A percentile compares a stretch with the other conserved stretches of the same genome.
Conservation (phyloP, 2,113 vertebrate species). For the Scortum barcoo region DNA sequence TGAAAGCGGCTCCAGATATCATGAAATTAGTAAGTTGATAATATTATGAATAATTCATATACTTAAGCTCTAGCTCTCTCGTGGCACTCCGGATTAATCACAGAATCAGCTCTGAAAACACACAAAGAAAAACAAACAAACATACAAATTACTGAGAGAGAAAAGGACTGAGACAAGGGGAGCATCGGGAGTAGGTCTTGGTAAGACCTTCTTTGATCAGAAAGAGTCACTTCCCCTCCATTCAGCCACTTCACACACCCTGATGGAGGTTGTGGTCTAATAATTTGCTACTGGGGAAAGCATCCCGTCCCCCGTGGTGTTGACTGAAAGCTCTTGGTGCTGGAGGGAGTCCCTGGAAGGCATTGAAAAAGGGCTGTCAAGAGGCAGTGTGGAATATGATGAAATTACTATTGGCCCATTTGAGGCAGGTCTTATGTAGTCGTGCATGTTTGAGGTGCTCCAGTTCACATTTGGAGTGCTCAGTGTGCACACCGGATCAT, state of each 20-base stretch:
- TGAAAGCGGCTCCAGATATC: conserved; percentile 45
- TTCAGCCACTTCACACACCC: conserved; percentile 58
- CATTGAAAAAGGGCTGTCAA: conserved; percentile 47
- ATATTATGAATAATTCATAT: conserved; percentile 66
- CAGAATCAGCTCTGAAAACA: conserved; percentile 42
- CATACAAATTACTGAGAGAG: conserved; percentile 48
- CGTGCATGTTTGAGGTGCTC: conserved; percentile 37
- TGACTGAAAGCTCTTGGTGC: conserved; percentile 60
- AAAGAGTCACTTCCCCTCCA: conserved; percentile 42
- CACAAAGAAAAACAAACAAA: conserved; percentile 63
- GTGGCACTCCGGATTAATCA: conserved; percentile 64
- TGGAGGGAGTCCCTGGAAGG: conserved; percentile 43
- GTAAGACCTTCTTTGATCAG: conserved; percentile 60
- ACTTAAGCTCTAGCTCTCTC: conserved; percentile 41
- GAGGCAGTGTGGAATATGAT: conserved; percentile 45
- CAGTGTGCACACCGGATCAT: background rate
- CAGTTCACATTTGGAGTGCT: conserved; percentile 13
- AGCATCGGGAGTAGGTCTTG: conserved; percentile 35
- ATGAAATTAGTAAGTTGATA: conserved; percentile 52
- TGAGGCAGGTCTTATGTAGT: conserved; percentile 32
- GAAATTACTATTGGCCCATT: conserved; percentile 53
- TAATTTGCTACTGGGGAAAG: conserved; percentile 63
- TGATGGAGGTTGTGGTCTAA: conserved; percentile 65
- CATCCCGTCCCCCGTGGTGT: conserved; percentile 46
- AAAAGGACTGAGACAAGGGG: conserved; percentile 37